Base-by-base conservation (phyloP, 2,797 vertebrate species). In the Anas bahamensis region DNA sequence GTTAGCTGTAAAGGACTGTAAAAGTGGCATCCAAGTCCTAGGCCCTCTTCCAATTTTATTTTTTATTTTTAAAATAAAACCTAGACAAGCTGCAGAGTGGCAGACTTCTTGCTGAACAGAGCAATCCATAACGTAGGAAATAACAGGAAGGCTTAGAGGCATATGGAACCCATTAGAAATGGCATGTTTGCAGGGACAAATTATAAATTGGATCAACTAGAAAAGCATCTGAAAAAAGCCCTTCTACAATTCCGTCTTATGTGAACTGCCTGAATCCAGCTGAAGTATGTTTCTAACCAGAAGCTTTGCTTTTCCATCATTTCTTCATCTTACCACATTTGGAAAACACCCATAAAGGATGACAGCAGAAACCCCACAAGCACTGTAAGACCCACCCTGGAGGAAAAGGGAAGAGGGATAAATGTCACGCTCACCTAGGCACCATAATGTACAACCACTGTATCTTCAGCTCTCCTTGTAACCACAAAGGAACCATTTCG, bases 91-190 rank as follows among this genome's bases (percentile, higher is more conserved):
- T 92, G 85, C 83, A 92, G 87, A 93, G 80, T 95, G 80, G 87
- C 92, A 95, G 93, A 93, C 80, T 95, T 90, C 89, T 93, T 89
- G 33, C 74, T 93, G 90, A 95, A 94, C 60, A 91, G 87, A 96
- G 83, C 85, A 92, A 84, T 95, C 85, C 68, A 76, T 94, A 57
- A 79, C 82, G 71, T 3, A 86, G 77, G 57, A 94, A 93, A 95
- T 86, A 93, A 89, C 82, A 91, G 76, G 80, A 94, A 96, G 53
- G 44, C 89, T 91, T 74, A 76, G 87, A 89, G 88, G 80, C 96
- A 95, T 95, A 93, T 94, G 95, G 94, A 94, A 95, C 65, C 92
- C 78, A 90, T 97, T 96, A 97, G 89, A 91, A 96, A 90, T 81
- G 80, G 92, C 92, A 92, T 92, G 71, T 94, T 95, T 95, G 87